phyloP scores from a whole-genome alignment of 2,888 invertebrate species.

The Chrysolina haemoptera region DNA sequence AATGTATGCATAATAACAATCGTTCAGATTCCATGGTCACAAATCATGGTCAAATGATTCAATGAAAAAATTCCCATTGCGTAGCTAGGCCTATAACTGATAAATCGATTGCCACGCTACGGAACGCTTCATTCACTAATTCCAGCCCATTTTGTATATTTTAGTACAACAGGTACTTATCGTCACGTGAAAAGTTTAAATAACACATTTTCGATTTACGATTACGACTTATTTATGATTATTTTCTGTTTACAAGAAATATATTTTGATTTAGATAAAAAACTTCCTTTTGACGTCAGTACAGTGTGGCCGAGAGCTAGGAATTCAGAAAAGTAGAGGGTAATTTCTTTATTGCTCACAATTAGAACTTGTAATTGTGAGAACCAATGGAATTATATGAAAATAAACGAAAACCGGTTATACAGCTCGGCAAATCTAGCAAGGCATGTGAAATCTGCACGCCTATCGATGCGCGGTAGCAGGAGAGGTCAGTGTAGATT shows the following conservation, averaged over 20 bases:
- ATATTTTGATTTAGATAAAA: neutral
- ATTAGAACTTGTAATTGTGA: neutral
- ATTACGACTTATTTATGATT: slow-evolving; percentile 5
- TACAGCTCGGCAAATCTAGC: too few species aligned
- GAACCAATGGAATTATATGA: neutral
- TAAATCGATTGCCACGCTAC: neutral
- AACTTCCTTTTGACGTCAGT: neutral
- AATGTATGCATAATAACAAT: slow-evolving; percentile 27
- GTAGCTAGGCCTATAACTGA: slow-evolving; percentile 25
- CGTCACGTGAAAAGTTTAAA: neutral
- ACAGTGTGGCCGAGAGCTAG: neutral
- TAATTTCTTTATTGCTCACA: neutral
- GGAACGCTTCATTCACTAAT: slow-evolving; percentile 15
- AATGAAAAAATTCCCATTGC: slow-evolving; percentile 27
- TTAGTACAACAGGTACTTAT: slow-evolving; percentile 14
- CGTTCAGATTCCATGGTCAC: slow-evolving; percentile 26
- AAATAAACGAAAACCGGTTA: too few species aligned
- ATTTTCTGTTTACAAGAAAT: slow-evolving; percentile 9
- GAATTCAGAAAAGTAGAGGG: neutral
- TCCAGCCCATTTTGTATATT: slow-evolving; percentile 12
- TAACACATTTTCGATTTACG: slow-evolving; percentile 3
- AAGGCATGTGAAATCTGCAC: too few species aligned
- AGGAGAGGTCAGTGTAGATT: too few species aligned
- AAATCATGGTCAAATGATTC: slow-evolving; percentile 19
- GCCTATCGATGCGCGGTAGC: too few species aligned